phyloP scores from a whole-genome alignment of 2,888 invertebrate species.

The Priocnemis perturbator region DNA sequence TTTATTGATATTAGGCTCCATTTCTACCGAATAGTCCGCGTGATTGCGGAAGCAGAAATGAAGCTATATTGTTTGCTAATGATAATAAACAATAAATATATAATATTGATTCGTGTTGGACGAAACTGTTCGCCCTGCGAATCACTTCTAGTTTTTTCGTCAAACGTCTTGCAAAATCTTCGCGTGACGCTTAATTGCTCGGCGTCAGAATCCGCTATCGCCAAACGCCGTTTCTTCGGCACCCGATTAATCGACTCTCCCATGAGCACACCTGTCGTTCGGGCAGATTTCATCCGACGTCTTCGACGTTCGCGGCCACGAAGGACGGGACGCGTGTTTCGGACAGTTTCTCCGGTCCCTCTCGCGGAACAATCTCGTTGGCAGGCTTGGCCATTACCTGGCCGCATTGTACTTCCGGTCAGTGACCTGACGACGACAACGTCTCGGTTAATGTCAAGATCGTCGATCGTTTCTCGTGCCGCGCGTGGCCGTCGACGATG shows the following conservation, averaged over 20 bases:
- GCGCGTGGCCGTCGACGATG: conserved; percentile 64
- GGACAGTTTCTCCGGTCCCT: conserved; percentile 42
- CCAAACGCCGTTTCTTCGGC: no score
- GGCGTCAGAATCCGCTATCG: no score
- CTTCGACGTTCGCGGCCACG: conserved; percentile 31
- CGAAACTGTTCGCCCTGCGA: no score
- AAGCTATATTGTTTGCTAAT: no score
- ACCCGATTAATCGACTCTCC: conserved; percentile 21
- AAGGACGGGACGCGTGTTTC: conserved; percentile 41
- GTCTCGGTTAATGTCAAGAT: conserved; percentile 65
- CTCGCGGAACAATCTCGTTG: conserved; percentile 53
- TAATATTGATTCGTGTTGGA: no score
- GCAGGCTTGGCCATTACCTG: conserved; percentile 56
- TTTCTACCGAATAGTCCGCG: no score
- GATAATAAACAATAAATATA: no score
- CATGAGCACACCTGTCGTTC: conserved; percentile 26
- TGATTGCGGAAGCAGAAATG: no score
- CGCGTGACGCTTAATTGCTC: no score
- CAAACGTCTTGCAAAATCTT: no score
- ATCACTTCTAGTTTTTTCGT: no score
- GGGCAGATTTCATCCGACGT: conserved; percentile 36
- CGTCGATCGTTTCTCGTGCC: conserved; percentile 50
- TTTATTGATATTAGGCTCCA: no score
- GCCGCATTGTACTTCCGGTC: conserved; percentile 53
- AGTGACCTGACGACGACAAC: conserved; percentile 61